Evolutionary conservation across 2,888 invertebrate species (phyloP).

Genomic region (Leptarthrus brevirostris): DNA sequence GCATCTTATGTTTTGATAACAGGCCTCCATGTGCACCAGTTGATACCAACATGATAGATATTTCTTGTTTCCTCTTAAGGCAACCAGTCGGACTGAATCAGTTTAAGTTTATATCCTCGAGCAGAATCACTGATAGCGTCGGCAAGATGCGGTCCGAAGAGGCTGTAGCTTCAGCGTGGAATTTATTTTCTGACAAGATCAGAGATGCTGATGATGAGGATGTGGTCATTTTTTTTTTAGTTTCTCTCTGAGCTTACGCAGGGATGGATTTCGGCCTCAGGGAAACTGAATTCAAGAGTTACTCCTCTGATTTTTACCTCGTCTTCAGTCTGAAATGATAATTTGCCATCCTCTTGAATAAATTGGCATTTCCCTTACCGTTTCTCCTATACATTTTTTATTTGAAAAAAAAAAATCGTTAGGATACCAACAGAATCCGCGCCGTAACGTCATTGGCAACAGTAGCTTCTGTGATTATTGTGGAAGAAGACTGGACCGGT

Average conservation of each 20-base stretch:
- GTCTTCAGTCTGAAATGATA: constrained; percentile 28
- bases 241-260: neutral
- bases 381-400: neutral
- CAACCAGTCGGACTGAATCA: constrained; percentile 8
- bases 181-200: constrained; percentile 45
- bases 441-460: constrained; percentile 3
- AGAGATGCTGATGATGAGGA: constrained; percentile 26
- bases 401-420: neutral
- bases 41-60: constrained; percentile 4
- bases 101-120: constrained; percentile 23
- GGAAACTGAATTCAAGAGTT: neutral
- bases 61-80: neutral
- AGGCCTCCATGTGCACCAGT: constrained; percentile 24
- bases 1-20: constrained; percentile 29
- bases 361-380: constrained; percentile 28
- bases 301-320: neutral
- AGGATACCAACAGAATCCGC: constrained; percentile 1
- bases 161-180: constrained; percentile 1
- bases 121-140: constrained; percentile 14
- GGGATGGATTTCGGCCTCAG: constrained; percentile 31
- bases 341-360: constrained; percentile 40
- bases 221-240: constrained; percentile 4
- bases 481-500: constrained; percentile 6
- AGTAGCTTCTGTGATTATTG: constrained; percentile 34
- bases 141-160: constrained; percentile 1